A percentile compares a stretch with the other conserved stretches of the same genome.
phyloP scores from a whole-genome alignment of 2,888 invertebrate genomes.

The Aradus depressus region DNA sequence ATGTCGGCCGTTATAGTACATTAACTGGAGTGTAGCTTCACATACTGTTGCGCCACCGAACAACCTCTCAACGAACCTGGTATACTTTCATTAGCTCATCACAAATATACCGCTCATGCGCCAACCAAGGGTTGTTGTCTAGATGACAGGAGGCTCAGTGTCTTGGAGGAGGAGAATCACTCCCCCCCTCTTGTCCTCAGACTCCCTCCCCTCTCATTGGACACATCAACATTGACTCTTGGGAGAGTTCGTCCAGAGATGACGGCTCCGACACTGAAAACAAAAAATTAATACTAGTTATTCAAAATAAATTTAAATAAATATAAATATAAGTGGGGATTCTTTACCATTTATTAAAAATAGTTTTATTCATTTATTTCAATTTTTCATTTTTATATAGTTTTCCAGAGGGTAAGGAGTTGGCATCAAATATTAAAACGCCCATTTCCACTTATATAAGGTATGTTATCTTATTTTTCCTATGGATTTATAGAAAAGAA shows the following conservation, averaged over 20 bases:
- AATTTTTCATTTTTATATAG: no score
- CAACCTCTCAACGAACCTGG: neutral
- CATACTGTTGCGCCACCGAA: no score
- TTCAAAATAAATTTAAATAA: neutral
- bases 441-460: no score
- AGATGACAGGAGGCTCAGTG: constrained; percentile 18
- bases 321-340: neutral
- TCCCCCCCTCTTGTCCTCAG: constrained; percentile 32
- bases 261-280: constrained; percentile 54
- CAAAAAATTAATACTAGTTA: neutral
- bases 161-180: constrained; percentile 24
- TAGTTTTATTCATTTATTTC: neutral
- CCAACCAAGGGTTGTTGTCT: no score
- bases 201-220: constrained; percentile 33
- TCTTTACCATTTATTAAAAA: neutral
- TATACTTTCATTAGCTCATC: neutral
- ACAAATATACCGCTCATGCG: no score
- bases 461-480: no score
- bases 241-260: constrained; percentile 73
- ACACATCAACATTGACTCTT: constrained; percentile 64
- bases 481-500: no score
- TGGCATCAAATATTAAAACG: no score
- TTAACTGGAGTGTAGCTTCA: no score
- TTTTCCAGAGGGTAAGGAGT: no score
- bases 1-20: no score